These are phyloP conservation scores for Sturmia bella DNA, from an alignment of 2,888 invertebrate genomes.

Conservation along the genomic window DNA sequence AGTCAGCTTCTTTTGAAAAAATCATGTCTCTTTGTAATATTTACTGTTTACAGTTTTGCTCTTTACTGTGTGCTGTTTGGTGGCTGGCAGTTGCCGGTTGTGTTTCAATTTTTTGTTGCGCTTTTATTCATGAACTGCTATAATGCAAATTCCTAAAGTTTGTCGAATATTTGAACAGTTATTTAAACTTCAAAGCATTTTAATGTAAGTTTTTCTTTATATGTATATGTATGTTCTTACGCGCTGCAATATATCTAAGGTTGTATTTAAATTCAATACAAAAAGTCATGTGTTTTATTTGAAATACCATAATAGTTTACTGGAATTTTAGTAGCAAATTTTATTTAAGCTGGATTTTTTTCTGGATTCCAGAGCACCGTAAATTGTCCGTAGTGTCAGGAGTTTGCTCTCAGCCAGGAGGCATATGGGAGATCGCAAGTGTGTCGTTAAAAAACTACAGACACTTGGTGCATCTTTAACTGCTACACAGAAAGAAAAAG, in stretches of 20 bases:
- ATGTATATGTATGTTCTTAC: neutral
- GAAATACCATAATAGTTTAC: too few relatives aligned
- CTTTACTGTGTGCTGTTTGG: neutral
- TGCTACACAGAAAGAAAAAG: too few relatives aligned
- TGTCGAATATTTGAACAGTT: constrained; percentile 9
- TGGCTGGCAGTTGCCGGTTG: neutral
- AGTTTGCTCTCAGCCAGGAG: too few relatives aligned
- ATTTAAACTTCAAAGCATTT: neutral
- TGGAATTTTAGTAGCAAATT: too few relatives aligned
- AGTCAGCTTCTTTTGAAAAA: neutral
- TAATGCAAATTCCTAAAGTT: constrained; percentile 2
- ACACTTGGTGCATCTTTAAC: too few relatives aligned
- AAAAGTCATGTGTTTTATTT: too few relatives aligned
- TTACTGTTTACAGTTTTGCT: neutral
- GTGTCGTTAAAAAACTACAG: too few relatives aligned
- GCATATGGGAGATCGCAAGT: too few relatives aligned
- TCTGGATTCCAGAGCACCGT: too few relatives aligned
- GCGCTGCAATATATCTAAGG: neutral
- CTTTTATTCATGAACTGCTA: neutral
- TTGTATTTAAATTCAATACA: too few relatives aligned
- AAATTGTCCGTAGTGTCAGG: too few relatives aligned
- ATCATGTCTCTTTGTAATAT: neutral
- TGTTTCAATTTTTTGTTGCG: neutral
- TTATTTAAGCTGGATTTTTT: too few relatives aligned
- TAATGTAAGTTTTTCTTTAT: neutral